These are phyloP conservation scores for Tenthredo distinguenda DNA, from an alignment of 2,888 invertebrate species.

Conservation along the genomic window DNA sequence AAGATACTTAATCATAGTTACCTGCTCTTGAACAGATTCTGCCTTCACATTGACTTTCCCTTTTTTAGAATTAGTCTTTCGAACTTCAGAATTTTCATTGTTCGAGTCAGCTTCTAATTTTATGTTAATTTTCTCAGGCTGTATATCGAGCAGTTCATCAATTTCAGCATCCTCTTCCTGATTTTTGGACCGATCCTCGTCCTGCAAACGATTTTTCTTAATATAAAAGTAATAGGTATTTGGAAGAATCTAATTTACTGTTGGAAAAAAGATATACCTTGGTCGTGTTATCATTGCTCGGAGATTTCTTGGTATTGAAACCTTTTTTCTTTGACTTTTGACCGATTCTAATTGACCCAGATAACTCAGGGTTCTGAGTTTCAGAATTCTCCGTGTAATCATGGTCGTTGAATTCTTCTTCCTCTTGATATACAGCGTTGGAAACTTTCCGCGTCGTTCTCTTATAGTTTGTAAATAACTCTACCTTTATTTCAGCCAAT, in stretches of 20 bases:
- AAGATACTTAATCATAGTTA: constrained; percentile 23
- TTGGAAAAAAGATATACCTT: not conserved
- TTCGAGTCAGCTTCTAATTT: constrained; percentile 55
- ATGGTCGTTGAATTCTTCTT: constrained; percentile 74
- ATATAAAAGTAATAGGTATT: not conserved
- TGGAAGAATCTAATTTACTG: not conserved
- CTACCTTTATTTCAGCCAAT: constrained; percentile 79
- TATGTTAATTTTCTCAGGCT: constrained; percentile 55
- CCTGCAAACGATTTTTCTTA: constrained; percentile 17
- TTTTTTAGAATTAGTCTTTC: constrained; percentile 57
- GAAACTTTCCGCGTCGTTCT: constrained; percentile 73
- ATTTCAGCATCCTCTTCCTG: constrained; percentile 40
- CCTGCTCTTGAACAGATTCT: constrained; percentile 58
- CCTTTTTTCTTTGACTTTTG: constrained; percentile 56
- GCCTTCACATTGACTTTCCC: constrained; percentile 59
- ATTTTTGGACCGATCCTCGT: constrained; percentile 50
- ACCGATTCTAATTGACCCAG: constrained; percentile 49
- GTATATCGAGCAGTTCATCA: constrained; percentile 42
- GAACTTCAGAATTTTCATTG: constrained; percentile 52
- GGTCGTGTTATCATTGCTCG: not conserved
- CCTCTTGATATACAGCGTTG: constrained; percentile 61
- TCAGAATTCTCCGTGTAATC: constrained; percentile 73
- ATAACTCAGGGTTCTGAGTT: constrained; percentile 56
- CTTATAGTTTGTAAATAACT: constrained; percentile 80
- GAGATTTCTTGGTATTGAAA: not conserved